phyloP scores from a whole-genome alignment of 2,113 vertebrate genomes.

The Tachysurus vachellii region DNA sequence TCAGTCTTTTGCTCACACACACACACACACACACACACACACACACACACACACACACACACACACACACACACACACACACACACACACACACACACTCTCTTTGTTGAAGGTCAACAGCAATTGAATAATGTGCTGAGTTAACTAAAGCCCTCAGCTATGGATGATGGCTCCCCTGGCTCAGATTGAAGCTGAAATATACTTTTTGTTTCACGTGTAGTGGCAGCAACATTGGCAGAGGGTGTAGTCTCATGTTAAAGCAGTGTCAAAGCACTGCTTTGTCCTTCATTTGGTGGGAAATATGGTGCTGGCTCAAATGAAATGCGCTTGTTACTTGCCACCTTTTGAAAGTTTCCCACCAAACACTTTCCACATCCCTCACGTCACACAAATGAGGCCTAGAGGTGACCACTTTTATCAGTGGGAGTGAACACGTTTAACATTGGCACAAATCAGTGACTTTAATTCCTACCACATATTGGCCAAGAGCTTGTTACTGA shows the following conservation, averaged over 20 bases:
- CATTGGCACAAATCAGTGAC: slow-evolving; percentile 14
- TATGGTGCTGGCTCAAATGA: slow-evolving; percentile 20
- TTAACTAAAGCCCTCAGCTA: slow-evolving; percentile 8
- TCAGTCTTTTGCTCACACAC: slow-evolving; percentile 50
- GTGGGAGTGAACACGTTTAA: slow-evolving; percentile 29
- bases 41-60: slow-evolving; percentile 17
- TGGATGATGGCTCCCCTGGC: slow-evolving; percentile 9
- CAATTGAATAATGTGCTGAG: slow-evolving; percentile 28
- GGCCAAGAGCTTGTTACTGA: slow-evolving; percentile 15
- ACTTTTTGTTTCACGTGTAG: slow-evolving; percentile 37
- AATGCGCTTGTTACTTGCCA: slow-evolving; percentile 29
- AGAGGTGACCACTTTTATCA: slow-evolving; percentile 22
- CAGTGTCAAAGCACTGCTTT: slow-evolving; percentile 34
- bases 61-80: slow-evolving; percentile 26
- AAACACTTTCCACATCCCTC: slow-evolving; percentile 37
- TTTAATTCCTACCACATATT: not conserved
- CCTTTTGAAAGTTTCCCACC: slow-evolving; percentile 39
- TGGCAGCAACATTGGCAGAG: slow-evolving; percentile 25
- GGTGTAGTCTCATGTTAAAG: slow-evolving; percentile 35
- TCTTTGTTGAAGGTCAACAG: slow-evolving; percentile 27
- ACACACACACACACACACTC: slow-evolving; percentile 22
- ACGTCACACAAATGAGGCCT: not conserved
- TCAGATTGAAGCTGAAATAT: slow-evolving; percentile 27
- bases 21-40: slow-evolving; percentile 10
- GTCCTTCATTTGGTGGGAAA: slow-evolving; percentile 45